These are phyloP conservation scores for Stegana nigrithorax DNA, from an alignment of 2,888 invertebrate genomes.

Conservation along the genomic window DNA sequence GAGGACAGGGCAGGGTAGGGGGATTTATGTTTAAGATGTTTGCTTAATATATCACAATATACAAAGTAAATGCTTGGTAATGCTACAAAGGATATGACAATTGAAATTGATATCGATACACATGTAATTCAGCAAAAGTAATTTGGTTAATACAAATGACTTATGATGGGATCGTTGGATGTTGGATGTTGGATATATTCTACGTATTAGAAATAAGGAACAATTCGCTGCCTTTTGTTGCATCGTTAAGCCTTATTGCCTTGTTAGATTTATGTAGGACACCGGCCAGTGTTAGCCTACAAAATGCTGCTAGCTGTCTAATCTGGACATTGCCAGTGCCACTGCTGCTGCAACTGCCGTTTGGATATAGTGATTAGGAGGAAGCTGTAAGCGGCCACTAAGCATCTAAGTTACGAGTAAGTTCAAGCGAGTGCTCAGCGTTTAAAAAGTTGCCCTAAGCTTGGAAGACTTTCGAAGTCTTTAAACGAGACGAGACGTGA, in stretches of 20 bases:
- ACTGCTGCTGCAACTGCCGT: too few species aligned
- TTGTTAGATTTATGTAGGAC: too few species aligned
- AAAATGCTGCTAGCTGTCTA: neutral
- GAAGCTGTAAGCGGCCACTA: conserved; percentile 5
- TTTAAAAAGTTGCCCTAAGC: conserved; percentile 22
- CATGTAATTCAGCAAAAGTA: neutral
- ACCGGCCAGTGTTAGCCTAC: too few species aligned
- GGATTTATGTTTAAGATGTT: neutral
- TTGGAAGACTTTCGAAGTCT: conserved; percentile 58
- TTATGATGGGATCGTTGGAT: neutral
- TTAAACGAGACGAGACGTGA: conserved; percentile 1
- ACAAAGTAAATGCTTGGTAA: too few species aligned
- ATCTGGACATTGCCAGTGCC: neutral
- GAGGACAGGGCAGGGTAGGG: neutral
- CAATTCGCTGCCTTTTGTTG: neutral
- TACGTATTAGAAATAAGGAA: conserved; percentile 9
- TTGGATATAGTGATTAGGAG: neutral
- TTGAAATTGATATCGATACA: neutral
- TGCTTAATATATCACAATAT: conserved; percentile 12
- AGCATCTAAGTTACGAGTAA: too few species aligned
- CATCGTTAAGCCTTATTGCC: neutral
- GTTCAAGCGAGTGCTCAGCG: too few species aligned
- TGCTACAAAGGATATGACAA: conserved; percentile 5
- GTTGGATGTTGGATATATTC: too few species aligned
- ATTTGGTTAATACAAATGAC: neutral